These are phyloP conservation scores for Macrobrachium rosenbergii DNA, from an alignment of 1,140 invertebrate species.

Conservation along the genomic window DNA sequence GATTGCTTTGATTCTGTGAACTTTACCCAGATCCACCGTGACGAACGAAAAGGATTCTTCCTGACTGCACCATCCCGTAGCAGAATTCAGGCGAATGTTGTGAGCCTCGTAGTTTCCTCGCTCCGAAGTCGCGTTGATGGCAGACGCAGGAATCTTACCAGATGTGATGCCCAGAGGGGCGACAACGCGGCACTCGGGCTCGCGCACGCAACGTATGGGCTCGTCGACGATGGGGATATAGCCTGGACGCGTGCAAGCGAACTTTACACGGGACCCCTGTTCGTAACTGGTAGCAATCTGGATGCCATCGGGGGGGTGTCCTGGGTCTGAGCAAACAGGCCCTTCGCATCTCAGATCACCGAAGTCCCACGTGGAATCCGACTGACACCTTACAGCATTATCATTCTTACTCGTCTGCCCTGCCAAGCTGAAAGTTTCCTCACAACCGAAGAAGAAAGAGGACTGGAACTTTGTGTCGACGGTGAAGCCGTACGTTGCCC, in stretches of 20 bases:
- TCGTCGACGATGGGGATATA: constrained; percentile 92
- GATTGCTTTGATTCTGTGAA: constrained; percentile 87
- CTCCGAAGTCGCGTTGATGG: constrained; percentile 96
- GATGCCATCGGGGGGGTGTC: constrained; percentile 89
- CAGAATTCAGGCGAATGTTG: constrained; percentile 91
- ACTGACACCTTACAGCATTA: constrained; percentile 82
- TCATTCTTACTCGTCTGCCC: constrained; percentile 92
- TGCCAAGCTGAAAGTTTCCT: constrained; percentile 92
- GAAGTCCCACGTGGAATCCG: constrained; percentile 95
- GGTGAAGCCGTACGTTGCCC: constrained; percentile 91
- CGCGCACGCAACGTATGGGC: constrained; percentile 90
- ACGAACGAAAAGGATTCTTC: constrained; percentile 95
- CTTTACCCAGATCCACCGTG: constrained; percentile 91
- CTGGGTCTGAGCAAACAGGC: constrained; percentile 95
- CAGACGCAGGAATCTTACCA: constrained; percentile 91
- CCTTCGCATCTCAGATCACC: constrained; percentile 96
- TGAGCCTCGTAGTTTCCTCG: constrained; percentile 90
- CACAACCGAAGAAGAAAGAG: constrained; percentile 96
- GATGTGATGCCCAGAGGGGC: constrained; percentile 91
- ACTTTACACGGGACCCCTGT: constrained; percentile 79
- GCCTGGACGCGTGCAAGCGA: constrained; percentile 90
- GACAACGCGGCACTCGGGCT: constrained; percentile 94
- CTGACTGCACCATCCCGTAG: constrained; percentile 95
- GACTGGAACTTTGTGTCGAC: constrained; percentile 90
- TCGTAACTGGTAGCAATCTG: constrained; percentile 93